Percentiles rank a stretch among this genome's conserved stretches.
phyloP scores from a whole-genome alignment of 2,113 vertebrate species.

The Callipepla californica region DNA sequence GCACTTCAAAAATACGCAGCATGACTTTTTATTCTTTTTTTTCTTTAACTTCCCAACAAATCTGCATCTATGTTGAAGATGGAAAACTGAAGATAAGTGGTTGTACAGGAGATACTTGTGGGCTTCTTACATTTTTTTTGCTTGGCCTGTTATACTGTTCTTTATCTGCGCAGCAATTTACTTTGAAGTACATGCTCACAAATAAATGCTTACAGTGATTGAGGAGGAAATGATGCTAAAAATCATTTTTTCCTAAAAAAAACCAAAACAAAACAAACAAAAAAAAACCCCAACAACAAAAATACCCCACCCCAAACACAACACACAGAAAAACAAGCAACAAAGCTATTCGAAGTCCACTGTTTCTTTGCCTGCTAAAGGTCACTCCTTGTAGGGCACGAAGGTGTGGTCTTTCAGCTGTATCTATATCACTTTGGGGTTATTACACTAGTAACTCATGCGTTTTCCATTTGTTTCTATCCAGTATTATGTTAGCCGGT shows the following conservation, averaged over 20 bases:
- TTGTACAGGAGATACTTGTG: slow-evolving; percentile 13
- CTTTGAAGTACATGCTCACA: neutral
- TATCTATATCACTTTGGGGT: neutral
- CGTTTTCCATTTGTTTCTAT: slow-evolving; percentile 58
- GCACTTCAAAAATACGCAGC: neutral
- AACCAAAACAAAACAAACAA: no score
- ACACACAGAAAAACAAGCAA: neutral
- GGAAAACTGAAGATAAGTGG: neutral
- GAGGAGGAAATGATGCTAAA: neutral
- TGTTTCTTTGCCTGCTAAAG: neutral
- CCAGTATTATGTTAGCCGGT: slow-evolving; percentile 37
- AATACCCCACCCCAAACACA: neutral
- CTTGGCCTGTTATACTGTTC: slow-evolving; percentile 2
- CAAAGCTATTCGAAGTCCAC: neutral
- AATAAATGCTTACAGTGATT: neutral
- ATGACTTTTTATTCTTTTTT: neutral
- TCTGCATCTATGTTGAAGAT: neutral
- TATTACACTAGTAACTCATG: slow-evolving; percentile 23
- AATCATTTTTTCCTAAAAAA: neutral
- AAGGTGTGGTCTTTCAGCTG: neutral
- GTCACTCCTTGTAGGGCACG: neutral
- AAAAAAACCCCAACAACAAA: no score
- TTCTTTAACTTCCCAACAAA: neutral
- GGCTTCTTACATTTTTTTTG: slow-evolving; percentile 36
- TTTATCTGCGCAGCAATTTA: slow-evolving; percentile 18